Evolutionary conservation across 2,888 invertebrate genomes (phyloP).

Genomic region (Clistopyga incitator): DNA sequence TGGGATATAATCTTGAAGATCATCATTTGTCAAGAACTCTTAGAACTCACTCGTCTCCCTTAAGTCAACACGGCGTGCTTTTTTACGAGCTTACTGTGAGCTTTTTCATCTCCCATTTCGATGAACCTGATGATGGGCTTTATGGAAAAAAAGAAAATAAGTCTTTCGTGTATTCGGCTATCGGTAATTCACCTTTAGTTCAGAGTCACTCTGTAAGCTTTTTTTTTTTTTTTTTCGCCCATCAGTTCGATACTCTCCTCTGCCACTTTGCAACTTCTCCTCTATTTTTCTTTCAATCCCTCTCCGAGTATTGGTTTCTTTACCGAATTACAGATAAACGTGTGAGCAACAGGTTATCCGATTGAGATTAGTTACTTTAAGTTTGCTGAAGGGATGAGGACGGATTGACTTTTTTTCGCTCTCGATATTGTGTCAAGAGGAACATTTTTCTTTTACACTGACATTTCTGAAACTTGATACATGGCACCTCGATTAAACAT

Average conservation of each 20-base stretch:
- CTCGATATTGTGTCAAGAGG: background rate
- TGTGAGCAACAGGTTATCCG: slow-evolving; percentile 10
- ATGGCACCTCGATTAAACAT: too few relatives aligned
- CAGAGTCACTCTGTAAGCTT: background rate
- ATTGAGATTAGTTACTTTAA: slow-evolving; percentile 13
- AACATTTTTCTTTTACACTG: background rate
- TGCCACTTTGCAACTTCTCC: background rate
- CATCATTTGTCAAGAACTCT: too few relatives aligned
- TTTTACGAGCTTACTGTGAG: too few relatives aligned
- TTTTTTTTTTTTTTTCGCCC: background rate
- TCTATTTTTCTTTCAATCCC: background rate
- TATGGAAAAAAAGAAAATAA: background rate
- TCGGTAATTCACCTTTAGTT: background rate
- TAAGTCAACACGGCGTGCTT: too few relatives aligned
- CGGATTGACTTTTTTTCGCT: background rate
- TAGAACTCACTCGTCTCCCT: too few relatives aligned
- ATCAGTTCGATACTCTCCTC: background rate
- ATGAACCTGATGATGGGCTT: too few relatives aligned
- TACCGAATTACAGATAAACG: background rate
- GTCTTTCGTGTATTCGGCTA: background rate
- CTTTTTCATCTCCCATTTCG: too few relatives aligned
- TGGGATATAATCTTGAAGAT: too few relatives aligned
- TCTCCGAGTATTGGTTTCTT: background rate
- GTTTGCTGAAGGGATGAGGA: background rate
- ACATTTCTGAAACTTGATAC: background rate